Evolutionary conservation across 2,113 vertebrate species (phyloP).

Genomic region (Catharus fuscescens): DNA sequence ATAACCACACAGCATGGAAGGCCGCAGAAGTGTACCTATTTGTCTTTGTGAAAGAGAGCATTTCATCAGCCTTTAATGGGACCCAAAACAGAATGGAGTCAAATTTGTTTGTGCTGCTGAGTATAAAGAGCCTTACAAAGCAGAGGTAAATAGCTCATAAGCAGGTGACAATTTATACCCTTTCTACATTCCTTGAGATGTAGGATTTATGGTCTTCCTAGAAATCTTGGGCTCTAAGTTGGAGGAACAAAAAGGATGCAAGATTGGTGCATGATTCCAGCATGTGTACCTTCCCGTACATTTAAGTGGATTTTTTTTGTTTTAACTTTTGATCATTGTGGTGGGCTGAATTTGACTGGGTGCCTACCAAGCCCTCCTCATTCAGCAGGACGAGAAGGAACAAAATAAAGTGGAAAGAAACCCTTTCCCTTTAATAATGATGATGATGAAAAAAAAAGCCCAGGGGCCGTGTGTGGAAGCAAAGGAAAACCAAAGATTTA

Average conservation of each 20-base stretch:
- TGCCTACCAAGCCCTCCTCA: neutral
- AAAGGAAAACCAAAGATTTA: neutral
- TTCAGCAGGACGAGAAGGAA: neutral
- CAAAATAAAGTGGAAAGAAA: neutral
- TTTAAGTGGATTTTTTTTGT: neutral
- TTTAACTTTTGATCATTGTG: neutral
- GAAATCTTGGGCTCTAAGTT: neutral
- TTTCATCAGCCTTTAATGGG: conserved; percentile 67
- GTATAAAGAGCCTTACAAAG: conserved; percentile 18
- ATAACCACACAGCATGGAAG: neutral
- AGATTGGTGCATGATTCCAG: neutral
- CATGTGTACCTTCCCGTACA: neutral
- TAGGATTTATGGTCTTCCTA: neutral
- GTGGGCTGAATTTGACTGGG: neutral
- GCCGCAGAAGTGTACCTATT: conserved; percentile 40
- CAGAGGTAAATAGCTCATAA: neutral
- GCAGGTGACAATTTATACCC: neutral
- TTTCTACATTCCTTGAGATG: neutral
- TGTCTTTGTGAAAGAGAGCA: conserved; percentile 13
- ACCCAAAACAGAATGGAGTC: conserved; percentile 41
- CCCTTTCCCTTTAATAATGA: too few species aligned
- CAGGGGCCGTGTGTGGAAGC: neutral
- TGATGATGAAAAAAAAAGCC: too few species aligned
- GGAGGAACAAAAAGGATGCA: neutral
- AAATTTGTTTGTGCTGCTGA: conserved; percentile 10